phyloP scores from a whole-genome alignment of 2,888 invertebrate species.

The Hemistola chrysoprasaria region DNA sequence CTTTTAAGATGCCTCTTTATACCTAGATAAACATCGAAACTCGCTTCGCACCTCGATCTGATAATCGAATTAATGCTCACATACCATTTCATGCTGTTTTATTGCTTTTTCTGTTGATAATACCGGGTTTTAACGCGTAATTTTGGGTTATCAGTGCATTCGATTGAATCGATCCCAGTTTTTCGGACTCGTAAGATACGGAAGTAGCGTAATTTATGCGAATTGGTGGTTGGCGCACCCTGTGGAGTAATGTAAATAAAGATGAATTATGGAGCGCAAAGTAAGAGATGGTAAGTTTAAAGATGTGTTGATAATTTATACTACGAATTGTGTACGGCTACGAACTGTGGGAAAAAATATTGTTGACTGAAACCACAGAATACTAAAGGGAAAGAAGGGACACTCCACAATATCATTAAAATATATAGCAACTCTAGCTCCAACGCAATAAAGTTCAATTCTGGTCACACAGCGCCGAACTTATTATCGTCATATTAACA shows the following conservation, averaged over 20 bases:
- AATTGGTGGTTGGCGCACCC: constrained; percentile 20
- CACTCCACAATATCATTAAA: too few relatives aligned
- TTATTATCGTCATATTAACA: too few relatives aligned
- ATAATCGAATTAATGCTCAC: constrained; percentile 81
- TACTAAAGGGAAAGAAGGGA: too few relatives aligned
- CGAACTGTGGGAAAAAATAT: too few relatives aligned
- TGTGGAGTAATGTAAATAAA: constrained; percentile 6
- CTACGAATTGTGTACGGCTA: too few relatives aligned
- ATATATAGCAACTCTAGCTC: too few relatives aligned
- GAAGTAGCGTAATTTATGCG: constrained; percentile 39
- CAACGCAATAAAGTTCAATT: too few relatives aligned
- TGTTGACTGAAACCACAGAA: too few relatives aligned
- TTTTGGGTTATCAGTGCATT: constrained; percentile 72
- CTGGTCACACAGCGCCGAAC: too few relatives aligned
- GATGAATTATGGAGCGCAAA: not conserved
- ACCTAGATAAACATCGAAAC: constrained; percentile 82
- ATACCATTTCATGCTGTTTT: constrained; percentile 79
- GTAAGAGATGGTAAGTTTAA: too few relatives aligned
- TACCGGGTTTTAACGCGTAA: constrained; percentile 69
- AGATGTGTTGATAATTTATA: too few relatives aligned
- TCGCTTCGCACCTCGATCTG: constrained; percentile 81
- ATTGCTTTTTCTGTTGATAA: constrained; percentile 76
- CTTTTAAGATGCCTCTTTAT: constrained; percentile 78
- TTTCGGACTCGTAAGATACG: constrained; percentile 40
- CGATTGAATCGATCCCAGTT: constrained; percentile 73